These are phyloP conservation scores for Drymonia ruficornis DNA, from an alignment of 2,888 invertebrate genomes.

Conservation along the genomic window DNA sequence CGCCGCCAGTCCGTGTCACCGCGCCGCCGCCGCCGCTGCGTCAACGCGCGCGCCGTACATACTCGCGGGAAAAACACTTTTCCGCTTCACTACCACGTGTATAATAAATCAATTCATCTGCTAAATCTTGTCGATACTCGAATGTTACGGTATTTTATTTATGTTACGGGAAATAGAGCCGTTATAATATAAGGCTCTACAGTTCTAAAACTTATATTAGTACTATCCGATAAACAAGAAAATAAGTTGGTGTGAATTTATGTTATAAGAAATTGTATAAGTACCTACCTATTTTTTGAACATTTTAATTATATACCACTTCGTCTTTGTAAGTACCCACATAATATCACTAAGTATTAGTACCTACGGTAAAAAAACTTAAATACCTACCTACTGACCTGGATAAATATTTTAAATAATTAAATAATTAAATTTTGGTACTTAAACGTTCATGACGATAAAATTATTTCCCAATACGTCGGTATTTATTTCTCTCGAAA, in stretches of 20 bases:
- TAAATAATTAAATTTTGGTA: too few relatives aligned
- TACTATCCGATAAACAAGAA: background rate
- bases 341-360: too few relatives aligned
- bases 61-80: conserved; percentile 48
- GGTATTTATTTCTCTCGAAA: too few relatives aligned
- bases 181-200: background rate
- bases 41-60: conserved; percentile 30
- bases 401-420: too few relatives aligned
- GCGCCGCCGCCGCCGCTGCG: conserved; percentile 38
- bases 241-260: background rate
- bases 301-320: too few relatives aligned
- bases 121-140: conserved; percentile 38
- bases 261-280: too few relatives aligned
- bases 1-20: conserved; percentile 47
- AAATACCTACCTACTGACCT: too few relatives aligned
- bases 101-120: conserved; percentile 26
- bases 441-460: too few relatives aligned
- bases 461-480: too few relatives aligned
- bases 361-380: too few relatives aligned
- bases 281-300: too few relatives aligned
- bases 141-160: conserved; percentile 8
- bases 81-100: conserved; percentile 68
- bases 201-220: background rate
- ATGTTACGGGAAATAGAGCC: conserved; percentile 4
- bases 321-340: too few relatives aligned